phyloP scores from a whole-genome alignment of 2,888 invertebrate species.

The Pheosia tremula region DNA sequence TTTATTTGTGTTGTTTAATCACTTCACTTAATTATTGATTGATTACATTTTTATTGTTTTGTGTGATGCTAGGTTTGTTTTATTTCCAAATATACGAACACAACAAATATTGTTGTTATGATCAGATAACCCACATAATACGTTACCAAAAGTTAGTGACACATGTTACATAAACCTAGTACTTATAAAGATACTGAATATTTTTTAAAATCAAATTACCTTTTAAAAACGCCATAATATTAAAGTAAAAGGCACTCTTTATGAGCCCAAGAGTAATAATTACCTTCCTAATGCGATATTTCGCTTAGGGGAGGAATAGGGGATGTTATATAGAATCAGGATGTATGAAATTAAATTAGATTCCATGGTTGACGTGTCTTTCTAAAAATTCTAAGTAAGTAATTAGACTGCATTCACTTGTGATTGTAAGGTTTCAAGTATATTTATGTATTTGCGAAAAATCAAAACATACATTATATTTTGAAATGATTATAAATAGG shows the following conservation, averaged over 20 bases:
- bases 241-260: constrained; percentile 18
- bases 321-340: constrained; percentile 36
- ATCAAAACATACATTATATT: no score
- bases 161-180: background rate
- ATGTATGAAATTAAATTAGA: constrained; percentile 47
- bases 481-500: no score
- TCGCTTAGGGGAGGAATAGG: constrained; percentile 45
- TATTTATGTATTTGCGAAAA: background rate
- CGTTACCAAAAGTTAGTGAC: background rate
- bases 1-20: constrained; percentile 11
- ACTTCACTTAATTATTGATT: background rate
- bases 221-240: constrained; percentile 29
- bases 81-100: no score
- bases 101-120: no score
- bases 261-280: constrained; percentile 61
- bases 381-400: no score
- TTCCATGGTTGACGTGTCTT: constrained; percentile 9
- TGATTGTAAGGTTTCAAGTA: background rate
- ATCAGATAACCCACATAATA: no score
- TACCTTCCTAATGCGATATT: constrained; percentile 64
- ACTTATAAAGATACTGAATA: constrained; percentile 3
- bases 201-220: constrained; percentile 35
- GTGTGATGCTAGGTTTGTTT: no score
- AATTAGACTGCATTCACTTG: background rate
- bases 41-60: no score